Evolutionary conservation across 2,113 vertebrate genomes (phyloP).

Genomic region (Telmatochromis sp.): DNA sequence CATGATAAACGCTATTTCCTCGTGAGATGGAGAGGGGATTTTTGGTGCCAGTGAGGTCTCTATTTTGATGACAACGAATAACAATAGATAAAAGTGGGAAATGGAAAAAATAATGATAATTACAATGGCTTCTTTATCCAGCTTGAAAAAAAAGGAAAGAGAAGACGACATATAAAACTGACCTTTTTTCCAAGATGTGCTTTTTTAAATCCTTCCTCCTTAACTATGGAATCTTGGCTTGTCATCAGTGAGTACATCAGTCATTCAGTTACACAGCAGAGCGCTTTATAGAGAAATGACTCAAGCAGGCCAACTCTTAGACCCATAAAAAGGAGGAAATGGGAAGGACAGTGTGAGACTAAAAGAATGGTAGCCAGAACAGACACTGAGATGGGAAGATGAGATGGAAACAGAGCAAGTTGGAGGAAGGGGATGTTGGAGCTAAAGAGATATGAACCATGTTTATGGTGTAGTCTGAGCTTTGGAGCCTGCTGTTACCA

Average conservation of each 20-base stretch:
- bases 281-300: not conserved
- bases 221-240: constrained; percentile 42
- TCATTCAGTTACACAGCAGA: not conserved
- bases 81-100: not conserved
- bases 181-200: not conserved
- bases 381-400: not conserved
- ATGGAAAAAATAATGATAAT: not conserved
- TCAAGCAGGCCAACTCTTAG: not conserved
- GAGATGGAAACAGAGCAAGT: not conserved
- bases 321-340: not conserved
- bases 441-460: not conserved
- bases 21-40: not conserved
- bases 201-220: not conserved
- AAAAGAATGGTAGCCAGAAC: not conserved
- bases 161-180: not conserved
- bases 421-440: not conserved
- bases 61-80: constrained; percentile 18
- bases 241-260: not conserved
- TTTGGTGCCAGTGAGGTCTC: not conserved
- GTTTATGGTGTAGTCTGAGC: not conserved
- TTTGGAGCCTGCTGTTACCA: constrained; percentile 24
- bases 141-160: constrained; percentile 1
- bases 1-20: not conserved
- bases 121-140: not conserved
- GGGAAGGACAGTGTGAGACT: not conserved